phyloP scores from a whole-genome alignment of 23 tunicate genomes.

The Phallusia fumigata region DNA sequence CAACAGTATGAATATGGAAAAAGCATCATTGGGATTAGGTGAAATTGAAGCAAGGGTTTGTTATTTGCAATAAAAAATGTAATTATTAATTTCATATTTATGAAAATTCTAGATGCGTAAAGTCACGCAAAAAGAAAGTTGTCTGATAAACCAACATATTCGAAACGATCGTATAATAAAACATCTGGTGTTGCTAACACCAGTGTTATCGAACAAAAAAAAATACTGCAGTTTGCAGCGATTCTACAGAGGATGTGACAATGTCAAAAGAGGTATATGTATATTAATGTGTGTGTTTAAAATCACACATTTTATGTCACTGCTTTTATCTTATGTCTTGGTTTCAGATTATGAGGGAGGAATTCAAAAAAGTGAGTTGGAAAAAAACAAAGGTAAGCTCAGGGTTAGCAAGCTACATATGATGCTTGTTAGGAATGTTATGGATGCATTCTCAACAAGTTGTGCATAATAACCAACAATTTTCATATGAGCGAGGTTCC shows the following conservation, averaged over 20 bases:
- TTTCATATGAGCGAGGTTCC: too few species aligned
- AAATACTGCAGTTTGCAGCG: neutral
- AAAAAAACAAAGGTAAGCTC: neutral
- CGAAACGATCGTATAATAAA: constrained; percentile 16
- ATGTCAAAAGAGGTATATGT: neutral
- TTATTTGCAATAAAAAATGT: neutral
- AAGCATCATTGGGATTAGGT: constrained; percentile 19
- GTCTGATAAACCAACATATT: constrained; percentile 4
- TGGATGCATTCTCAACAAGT: neutral
- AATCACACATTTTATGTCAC: too few species aligned
- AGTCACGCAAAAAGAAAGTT: neutral
- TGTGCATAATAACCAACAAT: too few species aligned
- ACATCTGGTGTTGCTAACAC: constrained; percentile 24
- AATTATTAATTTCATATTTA: neutral
- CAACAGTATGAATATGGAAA: neutral
- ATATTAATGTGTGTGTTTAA: neutral
- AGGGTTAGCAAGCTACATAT: too few species aligned
- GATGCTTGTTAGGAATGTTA: too few species aligned
- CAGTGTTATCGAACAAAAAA: constrained; percentile 12
- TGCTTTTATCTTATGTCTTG: neutral
- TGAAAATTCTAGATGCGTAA: neutral
- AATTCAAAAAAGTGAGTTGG: neutral
- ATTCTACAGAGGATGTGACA: too few species aligned
- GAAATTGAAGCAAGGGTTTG: neutral
- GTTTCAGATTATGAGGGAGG: neutral